Conservation (phyloP, 1,140 invertebrate species). For the Brachionus rubens region DNA sequence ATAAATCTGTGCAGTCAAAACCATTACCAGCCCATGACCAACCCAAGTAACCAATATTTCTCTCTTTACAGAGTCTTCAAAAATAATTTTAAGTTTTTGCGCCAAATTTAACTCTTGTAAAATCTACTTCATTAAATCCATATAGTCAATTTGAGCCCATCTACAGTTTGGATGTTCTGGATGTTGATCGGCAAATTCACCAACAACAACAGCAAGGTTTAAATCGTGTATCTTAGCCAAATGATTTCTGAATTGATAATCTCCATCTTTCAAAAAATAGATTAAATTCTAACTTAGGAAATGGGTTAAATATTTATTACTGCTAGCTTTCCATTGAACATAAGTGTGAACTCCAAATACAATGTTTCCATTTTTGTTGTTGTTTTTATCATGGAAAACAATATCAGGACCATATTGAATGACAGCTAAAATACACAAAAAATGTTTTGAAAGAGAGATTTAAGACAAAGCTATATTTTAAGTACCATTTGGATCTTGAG, state of each 20-base stretch:
- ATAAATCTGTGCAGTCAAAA: not conserved
- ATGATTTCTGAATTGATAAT: slow-evolving; percentile 23
- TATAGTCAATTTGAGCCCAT: slow-evolving; percentile 16
- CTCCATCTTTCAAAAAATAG: not conserved
- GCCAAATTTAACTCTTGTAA: too few species aligned
- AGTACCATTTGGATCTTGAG: slow-evolving; percentile 40
- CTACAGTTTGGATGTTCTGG: slow-evolving; percentile 5
- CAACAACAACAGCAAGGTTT: not conserved
- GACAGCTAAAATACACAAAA: too few species aligned
- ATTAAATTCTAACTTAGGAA: not conserved
- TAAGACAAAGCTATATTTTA: too few species aligned
- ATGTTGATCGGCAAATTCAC: slow-evolving; percentile 34
- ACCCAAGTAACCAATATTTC: slow-evolving; percentile 26
- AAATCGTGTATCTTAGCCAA: slow-evolving; percentile 12
- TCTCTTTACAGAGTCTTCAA: slow-evolving; percentile 4
- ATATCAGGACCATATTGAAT: slow-evolving; percentile 1
- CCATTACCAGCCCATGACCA: slow-evolving; percentile 36
- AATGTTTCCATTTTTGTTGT: slow-evolving; percentile 28
- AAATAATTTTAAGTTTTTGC: not conserved
- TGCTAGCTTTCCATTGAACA: slow-evolving; percentile 6
- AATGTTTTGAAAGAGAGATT: too few species aligned
- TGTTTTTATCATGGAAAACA: slow-evolving; percentile 9
- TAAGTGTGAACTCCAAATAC: slow-evolving; percentile 15
- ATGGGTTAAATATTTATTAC: not conserved
- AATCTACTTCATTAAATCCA: slow-evolving; percentile 30